Percentiles rank a stretch among this genome's conserved stretches.
phyloP scores from a whole-genome alignment of 2,113 vertebrate species.

The Paramisgurnus dabryanus region DNA sequence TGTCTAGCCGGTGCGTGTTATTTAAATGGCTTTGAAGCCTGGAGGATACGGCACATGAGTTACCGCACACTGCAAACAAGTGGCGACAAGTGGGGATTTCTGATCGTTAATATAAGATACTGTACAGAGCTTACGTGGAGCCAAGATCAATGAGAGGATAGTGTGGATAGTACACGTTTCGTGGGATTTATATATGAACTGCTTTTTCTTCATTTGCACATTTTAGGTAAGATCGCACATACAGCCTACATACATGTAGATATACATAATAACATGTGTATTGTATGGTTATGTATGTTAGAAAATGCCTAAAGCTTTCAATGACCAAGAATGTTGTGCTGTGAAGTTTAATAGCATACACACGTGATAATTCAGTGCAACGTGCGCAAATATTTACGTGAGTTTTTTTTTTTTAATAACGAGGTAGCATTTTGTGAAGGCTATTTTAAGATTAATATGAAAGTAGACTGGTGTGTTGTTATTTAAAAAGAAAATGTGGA shows the following conservation, averaged over 20 bases:
- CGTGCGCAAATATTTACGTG: no score
- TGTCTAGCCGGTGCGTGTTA: constrained; percentile 51
- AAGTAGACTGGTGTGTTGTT: background rate
- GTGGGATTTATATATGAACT: constrained; percentile 59
- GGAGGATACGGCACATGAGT: constrained; percentile 62
- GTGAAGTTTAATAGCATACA: no score
- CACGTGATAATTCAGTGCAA: no score
- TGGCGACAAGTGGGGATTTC: constrained; percentile 30
- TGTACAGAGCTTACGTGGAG: background rate
- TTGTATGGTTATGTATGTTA: no score
- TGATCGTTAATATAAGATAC: constrained; percentile 2
- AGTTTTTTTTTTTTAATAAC: no score
- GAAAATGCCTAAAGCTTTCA: no score
- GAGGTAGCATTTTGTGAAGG: background rate
- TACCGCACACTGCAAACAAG: constrained; percentile 41
- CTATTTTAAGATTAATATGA: background rate
- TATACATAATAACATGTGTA: no score
- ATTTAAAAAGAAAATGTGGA: background rate
- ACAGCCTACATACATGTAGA: no score
- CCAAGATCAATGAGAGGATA: constrained; percentile 40
- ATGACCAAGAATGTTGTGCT: no score
- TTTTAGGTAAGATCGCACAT: constrained; percentile 67
- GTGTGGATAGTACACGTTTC: constrained; percentile 50
- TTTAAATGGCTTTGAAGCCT: constrained; percentile 71
- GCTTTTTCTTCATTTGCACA: constrained; percentile 53